Conservation (phyloP, 2,888 invertebrate genomes). For the Marronus borbonicus region DNA sequence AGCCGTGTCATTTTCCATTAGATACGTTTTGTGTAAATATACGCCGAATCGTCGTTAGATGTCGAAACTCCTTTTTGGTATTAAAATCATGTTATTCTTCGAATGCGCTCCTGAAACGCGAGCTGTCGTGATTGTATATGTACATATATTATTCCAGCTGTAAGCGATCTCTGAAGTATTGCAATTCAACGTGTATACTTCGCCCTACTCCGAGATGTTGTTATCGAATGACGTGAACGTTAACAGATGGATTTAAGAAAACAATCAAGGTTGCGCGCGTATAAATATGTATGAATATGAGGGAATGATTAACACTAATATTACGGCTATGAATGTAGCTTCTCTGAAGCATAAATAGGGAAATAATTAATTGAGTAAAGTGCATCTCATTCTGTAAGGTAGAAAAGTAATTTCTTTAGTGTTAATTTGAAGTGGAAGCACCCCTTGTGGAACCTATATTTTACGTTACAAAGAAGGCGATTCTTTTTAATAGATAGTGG, state of each 20-base stretch:
- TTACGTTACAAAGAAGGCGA: no score
- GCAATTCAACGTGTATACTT: neutral
- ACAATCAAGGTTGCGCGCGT: slow-evolving; percentile 28
- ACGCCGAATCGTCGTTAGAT: neutral
- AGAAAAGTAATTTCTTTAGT: no score
- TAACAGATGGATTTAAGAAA: slow-evolving; percentile 43
- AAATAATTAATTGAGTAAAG: no score
- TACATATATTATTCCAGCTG: slow-evolving; percentile 43
- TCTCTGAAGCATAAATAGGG: no score
- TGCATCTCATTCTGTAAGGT: no score
- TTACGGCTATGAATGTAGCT: neutral
- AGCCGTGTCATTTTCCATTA: neutral
- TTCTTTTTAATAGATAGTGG: no score
- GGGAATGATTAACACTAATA: neutral
- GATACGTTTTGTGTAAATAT: slow-evolving; percentile 18
- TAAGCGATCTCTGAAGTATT: slow-evolving; percentile 36
- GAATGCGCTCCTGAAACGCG: slow-evolving; percentile 20
- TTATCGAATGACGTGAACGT: slow-evolving; percentile 37
- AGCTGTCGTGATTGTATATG: neutral
- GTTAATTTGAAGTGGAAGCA: no score
- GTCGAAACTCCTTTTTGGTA: slow-evolving; percentile 34
- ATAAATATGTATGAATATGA: neutral
- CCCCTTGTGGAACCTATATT: no score
- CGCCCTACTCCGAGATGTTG: neutral
- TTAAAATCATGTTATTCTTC: slow-evolving; percentile 38